These are phyloP conservation scores for Synergus itoensis DNA, from an alignment of 2,888 invertebrate species.

Conservation along the genomic window DNA sequence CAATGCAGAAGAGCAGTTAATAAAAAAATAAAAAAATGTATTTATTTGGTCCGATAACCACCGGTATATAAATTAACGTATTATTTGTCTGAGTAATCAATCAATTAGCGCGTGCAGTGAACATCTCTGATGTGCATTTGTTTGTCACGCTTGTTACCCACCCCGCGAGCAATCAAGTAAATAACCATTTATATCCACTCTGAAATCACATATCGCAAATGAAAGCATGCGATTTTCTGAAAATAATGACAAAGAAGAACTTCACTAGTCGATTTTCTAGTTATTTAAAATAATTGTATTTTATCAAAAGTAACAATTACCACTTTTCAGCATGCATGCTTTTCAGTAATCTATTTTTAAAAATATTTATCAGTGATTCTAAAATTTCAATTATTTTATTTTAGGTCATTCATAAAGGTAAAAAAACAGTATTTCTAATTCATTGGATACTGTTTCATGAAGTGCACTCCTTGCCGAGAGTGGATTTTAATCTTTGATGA, in stretches of 20 bases:
- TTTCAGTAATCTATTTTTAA: not conserved
- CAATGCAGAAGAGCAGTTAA: conserved; percentile 3
- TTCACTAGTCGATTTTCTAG: not conserved
- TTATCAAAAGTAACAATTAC: not conserved
- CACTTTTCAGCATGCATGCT: not conserved
- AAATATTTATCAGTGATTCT: not conserved
- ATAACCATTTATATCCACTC: conserved; percentile 48
- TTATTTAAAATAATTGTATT: conserved; percentile 3
- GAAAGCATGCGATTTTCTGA: not conserved
- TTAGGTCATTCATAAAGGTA: too few species aligned
- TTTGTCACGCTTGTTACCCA: conserved; percentile 71
- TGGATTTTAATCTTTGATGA: conserved; percentile 10
- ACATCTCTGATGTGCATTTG: conserved; percentile 68
- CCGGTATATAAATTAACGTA: conserved; percentile 57
- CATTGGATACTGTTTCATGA: not conserved
- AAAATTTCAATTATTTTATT: too few species aligned
- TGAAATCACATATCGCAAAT: conserved; percentile 43
- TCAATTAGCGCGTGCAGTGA: conserved; percentile 69
- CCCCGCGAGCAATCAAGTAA: conserved; percentile 50
- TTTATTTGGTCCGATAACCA: conserved; percentile 29
- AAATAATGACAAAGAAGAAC: conserved; percentile 32
- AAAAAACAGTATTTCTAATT: not conserved
- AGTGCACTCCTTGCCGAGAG: not conserved
- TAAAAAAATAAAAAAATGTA: not conserved
- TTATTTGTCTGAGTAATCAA: conserved; percentile 70